Evolutionary conservation across 2,888 invertebrate genomes (phyloP), one percentile per base, ranked within the genome.

Genomic region (Hyposoter dolosus): DNA sequence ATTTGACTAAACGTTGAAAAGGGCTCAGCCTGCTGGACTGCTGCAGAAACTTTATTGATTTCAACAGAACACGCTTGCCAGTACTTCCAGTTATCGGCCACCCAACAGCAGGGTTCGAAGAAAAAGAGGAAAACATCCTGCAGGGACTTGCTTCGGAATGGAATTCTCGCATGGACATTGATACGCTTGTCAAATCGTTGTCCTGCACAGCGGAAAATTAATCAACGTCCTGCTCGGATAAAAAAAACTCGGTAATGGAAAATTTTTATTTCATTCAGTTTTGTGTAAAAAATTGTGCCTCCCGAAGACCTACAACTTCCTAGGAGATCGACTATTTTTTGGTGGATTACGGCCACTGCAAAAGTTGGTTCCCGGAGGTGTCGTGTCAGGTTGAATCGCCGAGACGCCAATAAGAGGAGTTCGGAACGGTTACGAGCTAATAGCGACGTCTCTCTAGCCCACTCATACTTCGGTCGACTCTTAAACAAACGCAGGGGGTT

Each of bases 371-470:
- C 83, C 76, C 83, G 12, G 45, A 76, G 75, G 75, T 66, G 82
- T 77, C 68, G 81, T 82, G 84, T 76, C 83, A 72, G 79, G 71
- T 40, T 45, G 79, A 79, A 80, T 83, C 79, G 83, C 66, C 79
- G 76, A 63, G 71, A 85, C 83, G 85, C 83, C 85, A 76, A 85
- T 85, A 85, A 80, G 76, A 75, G 79, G 45, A 77, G 69, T 74
- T 85, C 60, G 40, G 76, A 53, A 80, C 69, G 80, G 74, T 80
- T 82, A 81, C 69, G 43, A 75, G 69, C 82, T 85, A 85, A 85
- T 82, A 79, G 68, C 47, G 19, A 84, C 66, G 35, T 35, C 40
- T 35, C 35, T 40, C 66, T 66, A 19, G 10, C 35, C 9, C 35
- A 28, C 60, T 28, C 60, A 60, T 28, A 28, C 28, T 60, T 5